A percentile compares a stretch with the other conserved stretches of the same genome.
Conservation (phyloP, 2,888 invertebrate genomes). For the Shargacucullia verbasci region DNA sequence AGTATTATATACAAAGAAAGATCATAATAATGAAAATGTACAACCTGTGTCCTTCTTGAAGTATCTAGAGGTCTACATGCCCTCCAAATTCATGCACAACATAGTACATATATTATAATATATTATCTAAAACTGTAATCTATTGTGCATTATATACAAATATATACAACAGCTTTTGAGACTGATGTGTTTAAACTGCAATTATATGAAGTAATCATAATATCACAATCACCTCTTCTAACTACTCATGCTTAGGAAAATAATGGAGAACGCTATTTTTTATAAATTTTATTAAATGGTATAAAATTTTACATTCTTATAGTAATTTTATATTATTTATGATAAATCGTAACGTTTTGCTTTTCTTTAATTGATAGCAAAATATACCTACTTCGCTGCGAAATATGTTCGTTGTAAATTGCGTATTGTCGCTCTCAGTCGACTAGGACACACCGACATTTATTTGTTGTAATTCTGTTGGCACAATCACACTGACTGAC, state of each 20-base stretch:
- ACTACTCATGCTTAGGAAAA: constrained; percentile 59
- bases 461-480: constrained; percentile 58
- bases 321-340: constrained; percentile 70
- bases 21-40: constrained; percentile 57
- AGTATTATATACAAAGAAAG: constrained; percentile 18
- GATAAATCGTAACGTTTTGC: constrained; percentile 66
- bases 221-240: constrained; percentile 25
- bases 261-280: constrained; percentile 67
- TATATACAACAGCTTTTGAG: constrained; percentile 43
- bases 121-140: constrained; percentile 61
- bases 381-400: constrained; percentile 57
- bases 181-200: constrained; percentile 12
- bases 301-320: constrained; percentile 83
- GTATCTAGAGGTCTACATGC: constrained; percentile 56
- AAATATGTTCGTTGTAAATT: constrained; percentile 59
- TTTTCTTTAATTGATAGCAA: constrained; percentile 51
- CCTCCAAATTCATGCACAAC: constrained; percentile 54
- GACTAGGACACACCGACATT: constrained; percentile 68
- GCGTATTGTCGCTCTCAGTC: constrained; percentile 53
- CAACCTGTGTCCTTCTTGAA: constrained; percentile 68
- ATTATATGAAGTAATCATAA: constrained; percentile 12
- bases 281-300: constrained; percentile 84
- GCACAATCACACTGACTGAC: constrained; percentile 64
- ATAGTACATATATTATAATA: constrained; percentile 45
- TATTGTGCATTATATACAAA: constrained; percentile 53